Evolutionary conservation across 1,140 invertebrate species (phyloP), one percentile per base, ranked within the genome.

Genomic region (Epicauta chinensis): DNA sequence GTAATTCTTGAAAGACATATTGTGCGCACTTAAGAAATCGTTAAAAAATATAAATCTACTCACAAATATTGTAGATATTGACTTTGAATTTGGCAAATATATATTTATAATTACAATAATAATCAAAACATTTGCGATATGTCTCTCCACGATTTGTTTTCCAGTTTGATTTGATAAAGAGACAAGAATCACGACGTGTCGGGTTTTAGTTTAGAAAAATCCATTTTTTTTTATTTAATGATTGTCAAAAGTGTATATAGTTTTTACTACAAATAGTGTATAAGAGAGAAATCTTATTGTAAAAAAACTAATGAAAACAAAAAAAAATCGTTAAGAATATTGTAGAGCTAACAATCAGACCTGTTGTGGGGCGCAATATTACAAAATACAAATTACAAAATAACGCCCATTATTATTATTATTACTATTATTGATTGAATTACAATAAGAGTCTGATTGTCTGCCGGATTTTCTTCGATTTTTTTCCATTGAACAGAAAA

Each of bases 81-180:
- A 69, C 67, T 69, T 68, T 60, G 55, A 67, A 67, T 69, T 69
- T 69, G 66, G 67, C 67, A 64, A 68, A 65, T 60, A 46, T 43
- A 61, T 60, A 55, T 23, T 7, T 23, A 3, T 23, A 3, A 7
- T 23, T 23, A n/a, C n/a, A n/a, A n/a, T n/a, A n/a, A n/a, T 23
- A 23, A 23, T 23, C 4, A 56, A 54, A 56, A 52, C 57, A 55
- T 57, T 11, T 12, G 54, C 58, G 59, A 53, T 52, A 59, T 63
- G 41, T 55, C 53, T 39, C 40, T 50, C 34, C 34, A 13, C 38
- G 36, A 37, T 14, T 36, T n/a, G 31, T 23, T 2, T 7, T n/a
- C n/a, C n/a, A n/a, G n/a, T n/a, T n/a, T n/a, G n/a, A n/a, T n/a
- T n/a, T n/a, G n/a, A n/a, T n/a, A n/a, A n/a, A n/a, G n/a, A n/a